phyloP scores from a whole-genome alignment of 1,140 invertebrate genomes.

The Globodera rostochiensis region DNA sequence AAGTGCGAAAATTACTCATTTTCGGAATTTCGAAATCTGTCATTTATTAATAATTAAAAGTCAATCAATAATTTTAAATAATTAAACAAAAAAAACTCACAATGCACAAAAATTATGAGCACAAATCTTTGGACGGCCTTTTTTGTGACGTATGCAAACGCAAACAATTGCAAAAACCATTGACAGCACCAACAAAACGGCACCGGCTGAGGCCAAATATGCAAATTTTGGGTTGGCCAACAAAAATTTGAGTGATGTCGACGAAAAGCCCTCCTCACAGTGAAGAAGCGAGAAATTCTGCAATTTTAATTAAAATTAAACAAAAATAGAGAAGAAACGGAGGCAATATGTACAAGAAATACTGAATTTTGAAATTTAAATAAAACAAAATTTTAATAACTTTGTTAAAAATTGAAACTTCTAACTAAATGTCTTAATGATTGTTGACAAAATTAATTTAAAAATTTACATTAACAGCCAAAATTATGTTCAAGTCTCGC shows the following conservation, averaged over 20 bases:
- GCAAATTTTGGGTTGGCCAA: background rate
- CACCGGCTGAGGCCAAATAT: background rate
- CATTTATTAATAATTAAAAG: too few species aligned
- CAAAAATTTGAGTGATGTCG: background rate
- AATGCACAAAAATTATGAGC: background rate
- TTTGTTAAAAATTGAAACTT: too few species aligned
- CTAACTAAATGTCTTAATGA: too few species aligned
- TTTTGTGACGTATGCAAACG: background rate
- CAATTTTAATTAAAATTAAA: too few species aligned
- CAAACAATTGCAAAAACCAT: background rate
- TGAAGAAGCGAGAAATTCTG: background rate
- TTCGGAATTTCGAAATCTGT: too few species aligned
- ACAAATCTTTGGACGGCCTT: background rate
- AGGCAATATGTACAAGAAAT: too few species aligned
- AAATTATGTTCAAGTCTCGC: background rate
- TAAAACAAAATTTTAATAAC: too few species aligned
- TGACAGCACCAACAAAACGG: background rate
- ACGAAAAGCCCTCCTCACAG: background rate
- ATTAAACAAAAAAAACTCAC: background rate
- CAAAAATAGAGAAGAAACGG: too few species aligned
- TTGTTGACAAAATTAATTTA: too few species aligned
- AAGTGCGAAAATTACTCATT: background rate
- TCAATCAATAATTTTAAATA: background rate
- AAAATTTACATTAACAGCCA: background rate
- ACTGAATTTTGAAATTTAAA: background rate